Base-by-base conservation (phyloP, 1,140 invertebrate genomes). In the Lepidurus apus region DNA sequence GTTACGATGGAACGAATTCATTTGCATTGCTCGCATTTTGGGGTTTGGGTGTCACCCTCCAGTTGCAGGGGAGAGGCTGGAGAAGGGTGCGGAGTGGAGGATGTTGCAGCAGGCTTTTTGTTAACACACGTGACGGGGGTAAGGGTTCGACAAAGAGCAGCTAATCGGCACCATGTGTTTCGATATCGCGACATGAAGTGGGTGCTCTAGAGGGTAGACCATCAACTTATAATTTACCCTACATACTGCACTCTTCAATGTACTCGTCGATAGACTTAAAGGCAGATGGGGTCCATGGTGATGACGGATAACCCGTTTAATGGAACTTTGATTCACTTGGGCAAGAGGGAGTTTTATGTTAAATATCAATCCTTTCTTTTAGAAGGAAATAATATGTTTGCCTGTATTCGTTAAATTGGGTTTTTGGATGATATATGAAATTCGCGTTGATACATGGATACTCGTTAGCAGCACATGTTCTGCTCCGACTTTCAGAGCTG, bases 161-260 rank as follows among this genome's bases (percentile, higher is more conserved):
- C 53, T 65, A 65, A 65, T 65, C 53, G 53, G 53, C 53, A 65
- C 53, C 53, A 65, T 65, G 53, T 65, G 53, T 65, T 65, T 65
- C 53, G 53, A n/a, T 65, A 9, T 65, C 17, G 53, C 21, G 53
- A 65, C 53, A 65, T 65, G 53, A 65, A 65, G 53, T 65, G 53
- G 53, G 53, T 65, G 53, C 53, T 65, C 21, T 7, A 21, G 53
- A 65, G 53, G 53, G 53, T 11, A 65, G 21, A 65, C 53, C 53
- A 65, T 65, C 13, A 65, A 65, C 13, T 65, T 65, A 65, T 7
- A 65, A 65, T n/a, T n/a, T 65, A 21, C 53, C 53, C 53, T n/a
- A 65, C 53, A 17, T 21, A 65, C 17, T 65, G 53, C 53, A 65
- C 21, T n/a, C 53, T n/a, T 65, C 21, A 7, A 65, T 21, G 53